Percentiles rank a stretch among this genome's conserved stretches.
Conservation (phyloP, 2,888 invertebrate genomes). For the Sinodicranocentrus sp. region DNA sequence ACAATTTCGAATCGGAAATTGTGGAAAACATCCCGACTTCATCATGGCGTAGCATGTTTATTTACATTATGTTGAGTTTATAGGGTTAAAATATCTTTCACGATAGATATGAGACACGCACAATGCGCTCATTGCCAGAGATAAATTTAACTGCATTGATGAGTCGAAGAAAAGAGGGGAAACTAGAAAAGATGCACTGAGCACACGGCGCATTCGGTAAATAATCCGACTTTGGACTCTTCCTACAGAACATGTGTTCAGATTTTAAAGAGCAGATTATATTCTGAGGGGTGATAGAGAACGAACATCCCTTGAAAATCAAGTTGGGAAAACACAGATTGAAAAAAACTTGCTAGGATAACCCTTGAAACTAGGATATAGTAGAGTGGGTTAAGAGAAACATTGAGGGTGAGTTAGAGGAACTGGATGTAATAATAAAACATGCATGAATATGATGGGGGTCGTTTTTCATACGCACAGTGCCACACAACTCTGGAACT, state of each 20-base stretch:
- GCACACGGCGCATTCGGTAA: conserved; percentile 9
- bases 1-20: too few relatives aligned
- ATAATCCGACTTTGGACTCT: conserved; percentile 16
- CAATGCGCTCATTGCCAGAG: too few relatives aligned
- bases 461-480: background rate
- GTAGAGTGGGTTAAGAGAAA: background rate
- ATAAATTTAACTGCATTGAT: too few relatives aligned
- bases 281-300: background rate
- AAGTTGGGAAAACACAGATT: background rate
- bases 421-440: background rate
- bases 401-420: too few relatives aligned
- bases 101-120: too few relatives aligned
- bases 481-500: background rate
- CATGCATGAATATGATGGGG: conserved; percentile 6
- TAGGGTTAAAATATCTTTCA: background rate
- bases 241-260: conserved; percentile 41
- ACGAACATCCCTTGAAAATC: background rate
- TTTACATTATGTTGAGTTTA: background rate
- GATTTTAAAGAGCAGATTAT: background rate
- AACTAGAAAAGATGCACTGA: conserved; percentile 29
- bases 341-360: background rate
- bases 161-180: too few relatives aligned
- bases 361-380: background rate
- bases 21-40: background rate
- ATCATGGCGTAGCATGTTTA: background rate